These are phyloP conservation scores for Ariopsis seemanni DNA, from an alignment of 2,113 vertebrate species.

Conservation along the genomic window DNA sequence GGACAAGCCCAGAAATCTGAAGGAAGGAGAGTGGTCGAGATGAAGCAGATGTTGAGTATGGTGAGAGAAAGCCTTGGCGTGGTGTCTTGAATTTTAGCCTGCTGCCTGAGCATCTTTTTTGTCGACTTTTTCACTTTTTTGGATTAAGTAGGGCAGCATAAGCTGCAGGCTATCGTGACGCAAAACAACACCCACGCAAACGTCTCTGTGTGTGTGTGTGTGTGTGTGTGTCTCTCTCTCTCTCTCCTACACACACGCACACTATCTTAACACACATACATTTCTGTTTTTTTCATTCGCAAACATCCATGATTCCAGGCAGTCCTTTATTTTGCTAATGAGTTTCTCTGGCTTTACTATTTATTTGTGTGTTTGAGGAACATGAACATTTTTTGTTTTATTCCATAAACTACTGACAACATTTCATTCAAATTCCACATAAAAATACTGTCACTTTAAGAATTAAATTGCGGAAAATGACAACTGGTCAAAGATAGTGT, in stretches of 20 bases:
- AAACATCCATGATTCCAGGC: slow-evolving; percentile 7
- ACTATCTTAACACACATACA: background rate
- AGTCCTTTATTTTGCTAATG: slow-evolving; percentile 3
- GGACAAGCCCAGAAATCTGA: background rate
- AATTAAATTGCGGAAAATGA: no score
- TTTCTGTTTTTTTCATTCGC: slow-evolving; percentile 14
- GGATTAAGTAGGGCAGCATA: slow-evolving; percentile 70
- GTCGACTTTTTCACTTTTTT: slow-evolving; percentile 49
- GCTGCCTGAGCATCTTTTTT: slow-evolving; percentile 44
- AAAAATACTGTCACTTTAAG: no score
- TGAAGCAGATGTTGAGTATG: background rate
- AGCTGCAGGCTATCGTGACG: slow-evolving; percentile 66
- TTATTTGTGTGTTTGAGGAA: no score
- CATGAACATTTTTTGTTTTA: no score
- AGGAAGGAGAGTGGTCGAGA: background rate
- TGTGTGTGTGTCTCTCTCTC: background rate
- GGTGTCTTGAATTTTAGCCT: slow-evolving; percentile 50
- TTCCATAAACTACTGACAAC: no score
- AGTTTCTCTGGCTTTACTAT: slow-evolving; percentile 4
- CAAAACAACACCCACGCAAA: slow-evolving; percentile 65
- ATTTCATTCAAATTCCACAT: no score
- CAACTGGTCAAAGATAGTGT: no score
- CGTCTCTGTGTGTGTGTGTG: slow-evolving; percentile 37
- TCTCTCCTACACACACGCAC: background rate
- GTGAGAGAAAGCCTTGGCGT: slow-evolving; percentile 37